These are phyloP conservation scores for Alligator mississippiensis DNA, from an alignment of 2,113 vertebrate genomes.

Conservation along the genomic window DNA sequence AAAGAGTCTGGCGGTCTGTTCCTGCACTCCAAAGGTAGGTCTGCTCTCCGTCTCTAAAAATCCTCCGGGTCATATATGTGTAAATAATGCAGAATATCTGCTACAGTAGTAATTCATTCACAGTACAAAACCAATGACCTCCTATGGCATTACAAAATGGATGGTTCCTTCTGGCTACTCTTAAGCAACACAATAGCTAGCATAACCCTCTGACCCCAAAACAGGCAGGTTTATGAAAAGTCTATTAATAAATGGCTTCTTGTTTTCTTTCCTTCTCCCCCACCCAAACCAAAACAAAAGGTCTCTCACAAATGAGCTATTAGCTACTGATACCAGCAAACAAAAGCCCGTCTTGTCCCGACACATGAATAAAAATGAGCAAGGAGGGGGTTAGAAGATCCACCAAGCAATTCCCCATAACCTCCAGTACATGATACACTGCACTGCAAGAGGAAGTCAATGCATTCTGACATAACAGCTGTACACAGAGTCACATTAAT, in stretches of 20 bases:
- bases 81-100: background rate
- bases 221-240: conserved; percentile 23
- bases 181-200: background rate
- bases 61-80: background rate
- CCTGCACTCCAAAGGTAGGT: background rate
- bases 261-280: background rate
- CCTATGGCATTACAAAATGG: background rate
- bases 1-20: background rate
- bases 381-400: background rate
- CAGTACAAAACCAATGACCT: background rate
- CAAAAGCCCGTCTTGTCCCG: conserved; percentile 61
- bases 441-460: background rate
- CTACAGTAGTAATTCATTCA: background rate
- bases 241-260: conserved; percentile 7
- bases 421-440: conserved; percentile 36
- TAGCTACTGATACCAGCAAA: conserved; percentile 39
- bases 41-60: background rate
- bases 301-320: conserved; percentile 4
- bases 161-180: background rate
- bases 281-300: conserved; percentile 35
- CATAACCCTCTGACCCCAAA: background rate
- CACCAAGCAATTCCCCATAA: conserved; percentile 49
- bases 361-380: conserved; percentile 29
- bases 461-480: conserved; percentile 67
- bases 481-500: conserved; percentile 70